phyloP scores from a whole-genome alignment of 2,797 vertebrate species.

The Holocentrus rufus region DNA sequence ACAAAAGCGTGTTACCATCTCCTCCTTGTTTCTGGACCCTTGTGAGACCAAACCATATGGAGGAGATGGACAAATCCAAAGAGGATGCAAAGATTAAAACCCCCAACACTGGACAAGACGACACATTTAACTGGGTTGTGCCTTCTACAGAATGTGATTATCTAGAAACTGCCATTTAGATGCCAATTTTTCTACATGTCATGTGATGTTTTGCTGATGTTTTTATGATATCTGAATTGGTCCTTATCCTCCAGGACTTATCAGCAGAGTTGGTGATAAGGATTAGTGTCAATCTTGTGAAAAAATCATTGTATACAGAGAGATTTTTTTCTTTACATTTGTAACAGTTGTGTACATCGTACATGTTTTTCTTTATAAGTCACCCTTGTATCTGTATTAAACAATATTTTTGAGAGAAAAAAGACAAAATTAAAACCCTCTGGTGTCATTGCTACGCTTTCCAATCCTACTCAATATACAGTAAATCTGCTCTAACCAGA shows the following conservation, averaged over 20 bases:
- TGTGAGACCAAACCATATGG: slow-evolving; percentile 47
- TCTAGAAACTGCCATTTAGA: slow-evolving; percentile 62
- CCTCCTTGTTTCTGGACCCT: slow-evolving; percentile 42
- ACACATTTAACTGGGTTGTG: slow-evolving; percentile 74
- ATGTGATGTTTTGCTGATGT: slow-evolving; percentile 40
- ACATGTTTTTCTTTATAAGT: slow-evolving; percentile 48
- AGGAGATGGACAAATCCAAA: slow-evolving; percentile 23
- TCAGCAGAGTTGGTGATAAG: neutral
- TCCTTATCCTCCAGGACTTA: slow-evolving; percentile 14
- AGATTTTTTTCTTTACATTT: slow-evolving; percentile 58
- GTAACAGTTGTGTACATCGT: slow-evolving; percentile 52
- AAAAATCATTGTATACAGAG: slow-evolving; percentile 1
- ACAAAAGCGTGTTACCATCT: slow-evolving; percentile 10
- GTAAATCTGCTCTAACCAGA: neutral
- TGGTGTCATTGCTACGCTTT: neutral
- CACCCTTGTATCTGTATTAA: slow-evolving; percentile 69
- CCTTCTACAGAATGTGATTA: slow-evolving; percentile 72
- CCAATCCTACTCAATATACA: neutral
- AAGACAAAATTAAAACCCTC: neutral
- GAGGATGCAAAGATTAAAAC: slow-evolving; percentile 27
- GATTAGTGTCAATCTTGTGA: slow-evolving; percentile 26
- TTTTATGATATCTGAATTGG: slow-evolving; percentile 21
- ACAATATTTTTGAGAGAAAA: slow-evolving; percentile 65
- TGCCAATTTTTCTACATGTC: slow-evolving; percentile 49
- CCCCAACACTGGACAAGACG: slow-evolving; percentile 41